Percentiles rank a stretch among this genome's conserved stretches.
Conservation (phyloP, 1,140 invertebrate genomes). For the Calliphora vicina region DNA sequence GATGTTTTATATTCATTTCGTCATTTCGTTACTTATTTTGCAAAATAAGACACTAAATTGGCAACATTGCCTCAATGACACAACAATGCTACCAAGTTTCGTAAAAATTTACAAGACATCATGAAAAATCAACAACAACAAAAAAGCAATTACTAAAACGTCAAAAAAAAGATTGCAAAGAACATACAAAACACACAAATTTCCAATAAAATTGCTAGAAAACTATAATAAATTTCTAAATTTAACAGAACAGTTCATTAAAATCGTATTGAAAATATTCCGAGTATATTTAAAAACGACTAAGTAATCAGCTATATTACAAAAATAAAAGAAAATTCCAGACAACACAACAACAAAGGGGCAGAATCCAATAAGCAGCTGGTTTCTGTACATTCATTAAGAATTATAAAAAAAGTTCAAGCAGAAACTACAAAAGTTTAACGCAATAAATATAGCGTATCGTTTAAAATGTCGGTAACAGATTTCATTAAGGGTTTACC, state of each 20-base stretch:
- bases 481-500: slow-evolving; percentile 92
- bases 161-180: neutral
- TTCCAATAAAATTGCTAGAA: neutral
- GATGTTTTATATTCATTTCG: neutral
- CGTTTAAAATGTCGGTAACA: slow-evolving; percentile 36
- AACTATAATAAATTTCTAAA: neutral
- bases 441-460: neutral
- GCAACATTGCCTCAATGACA: neutral
- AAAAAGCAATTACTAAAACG: neutral
- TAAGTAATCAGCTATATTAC: too few relatives aligned
- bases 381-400: neutral
- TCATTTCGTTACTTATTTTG: neutral
- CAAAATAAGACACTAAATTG: too few relatives aligned
- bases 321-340: neutral
- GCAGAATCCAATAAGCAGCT: neutral
- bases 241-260: neutral
- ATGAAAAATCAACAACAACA: too few relatives aligned
- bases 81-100: neutral
- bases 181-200: neutral
- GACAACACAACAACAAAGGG: neutral
- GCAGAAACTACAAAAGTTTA: neutral
- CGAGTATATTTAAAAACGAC: too few relatives aligned
- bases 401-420: too few relatives aligned
- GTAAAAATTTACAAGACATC: too few relatives aligned
- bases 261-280: neutral